Base-by-base conservation (phyloP, 2,113 vertebrate species). In the Gobio gobio region DNA sequence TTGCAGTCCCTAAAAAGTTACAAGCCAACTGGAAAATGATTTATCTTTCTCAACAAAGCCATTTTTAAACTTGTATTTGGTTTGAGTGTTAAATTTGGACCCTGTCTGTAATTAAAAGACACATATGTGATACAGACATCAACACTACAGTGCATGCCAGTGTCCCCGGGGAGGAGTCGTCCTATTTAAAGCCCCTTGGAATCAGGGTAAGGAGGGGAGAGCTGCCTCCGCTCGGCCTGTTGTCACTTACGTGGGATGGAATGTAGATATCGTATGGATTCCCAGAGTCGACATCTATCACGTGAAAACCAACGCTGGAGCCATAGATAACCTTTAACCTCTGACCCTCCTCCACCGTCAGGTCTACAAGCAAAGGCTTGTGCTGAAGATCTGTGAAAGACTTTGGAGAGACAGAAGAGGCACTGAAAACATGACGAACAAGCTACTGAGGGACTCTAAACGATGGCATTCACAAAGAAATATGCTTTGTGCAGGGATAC, bases 211-310 rank as follows among this genome's bases (percentile, higher is more conserved):
- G 61, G 68, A 87, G 74, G 77, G 64, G 33, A 68, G 63, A 61
- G 56, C 77, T 73, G 33, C 58, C 64, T 86, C 61, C 40, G 14
- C 77, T 70, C 76, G 26, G 84, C 86, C 43, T 83, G 40, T 85
- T 14, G 10, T 66, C 85, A 96, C 97, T 97, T 95, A 99, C 98
- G 61, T 99, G 98, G 91, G 97, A 99, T 85, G 98, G 98, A 91
- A 99, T 97, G 92, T 99, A 99, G 95, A 99, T 98, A 93, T 99
- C 97, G 24, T 99, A 99, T 51, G 97, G 97, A 94, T 98, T 99
- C 83, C 97, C 98, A 72, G 97, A 98, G 95, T 99, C 98, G 78
- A 99, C 98, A 90, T 99, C 98, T 85, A 99, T 97, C 91, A 99
- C 98, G 54, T 99, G 98, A 94, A 99, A 99, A 89, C 98, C 98